Evolutionary conservation across 2,888 invertebrate species (phyloP), one percentile per base, ranked within the genome.

Genomic region (Phasia obesa): DNA sequence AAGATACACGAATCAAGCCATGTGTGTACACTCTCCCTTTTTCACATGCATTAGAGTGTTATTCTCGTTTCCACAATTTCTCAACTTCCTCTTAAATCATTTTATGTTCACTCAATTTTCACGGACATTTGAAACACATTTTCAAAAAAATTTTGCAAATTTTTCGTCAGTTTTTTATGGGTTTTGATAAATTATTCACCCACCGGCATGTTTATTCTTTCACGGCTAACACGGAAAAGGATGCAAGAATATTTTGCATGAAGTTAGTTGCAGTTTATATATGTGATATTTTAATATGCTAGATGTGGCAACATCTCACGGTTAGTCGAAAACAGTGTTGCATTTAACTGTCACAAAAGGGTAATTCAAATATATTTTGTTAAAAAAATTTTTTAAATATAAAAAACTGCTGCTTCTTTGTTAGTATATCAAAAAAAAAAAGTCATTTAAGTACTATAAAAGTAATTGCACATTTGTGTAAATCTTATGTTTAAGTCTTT

Each of bases 171-270:
- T 86, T 85, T 85, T 85, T 86, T 55, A 9, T 38, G 65, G 84
- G 86, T 88, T 89, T 90, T 87, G 51, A 55, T 64, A 25, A 69
- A 86, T 85, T 87, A 88, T 64, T 85, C 88, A 91, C 91, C 88
- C 90, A 91, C 91, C 91, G 91, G 92, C 92, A 91, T 91, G 90
- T 90, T 91, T 89, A 88, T 90, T 90, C 88, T 90, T 89, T 90
- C 88, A 89, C 90, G 89, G 90, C 90, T 90, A 90, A 89, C 89
- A 89, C 90, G 91, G 90, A 91, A 91, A 91, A 91, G 91, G 91
- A 91, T 90, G 88, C 88, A 60, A 21, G 21, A 1, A 7, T 17
- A 23, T 15, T 74, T 49, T 21, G 53, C n/a, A 35, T 57, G 74
- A 86, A 85, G 84, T 80, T 80, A 83, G 83, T 42, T 80, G 81